Base-by-base conservation (phyloP, 2,797 vertebrate species). In the Valencia hispanica region DNA sequence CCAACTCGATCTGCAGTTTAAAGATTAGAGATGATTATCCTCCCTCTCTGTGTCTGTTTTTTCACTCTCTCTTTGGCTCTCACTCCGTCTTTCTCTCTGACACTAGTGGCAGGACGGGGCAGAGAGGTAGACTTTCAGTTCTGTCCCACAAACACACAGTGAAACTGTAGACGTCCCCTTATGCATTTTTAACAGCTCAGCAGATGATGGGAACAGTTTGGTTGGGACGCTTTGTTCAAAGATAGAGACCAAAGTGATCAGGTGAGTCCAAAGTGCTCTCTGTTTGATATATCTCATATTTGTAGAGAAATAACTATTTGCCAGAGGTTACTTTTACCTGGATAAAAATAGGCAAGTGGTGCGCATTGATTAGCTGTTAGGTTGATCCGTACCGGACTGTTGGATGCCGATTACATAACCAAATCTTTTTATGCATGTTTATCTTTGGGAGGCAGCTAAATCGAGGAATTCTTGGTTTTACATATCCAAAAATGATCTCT, bases 171-270 rank as follows among this genome's bases (percentile, higher is more conserved):
- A 89, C 77, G 78, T 86, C 73, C 88, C 88, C 88, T 92, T 84
- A 93, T 94, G 93, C 93, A 94, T 94, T 94, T 94, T 94, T 94
- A 93, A 94, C 91, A 92, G 91, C 93, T 94, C 93, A 93, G 94
- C 94, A 93, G 90, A 93, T 88, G 94, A 94, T 92, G 92, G 91
- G 91, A 91, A 91, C 91, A 87, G 85, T 90, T 89, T 72, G 89
- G 78, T 89, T 85, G 79, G 93, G 90, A 93, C 93, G 86, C 82
- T 87, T 89, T 93, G 93, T 94, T 80, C 91, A 90, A 86, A 92
- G 88, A 93, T 91, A 91, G 80, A 89, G 85, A 75, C 87, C 85
- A 81, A 55, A 77, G 80, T 88, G 87, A 84, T 87, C 88, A 91
- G 94, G 94, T 94, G 87, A 94, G 94, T 94, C 79, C 61, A 51